Evolutionary conservation across 2,797 vertebrate genomes (phyloP), one percentile per base, ranked within the genome.

Genomic region (Decapterus maruadsi): DNA sequence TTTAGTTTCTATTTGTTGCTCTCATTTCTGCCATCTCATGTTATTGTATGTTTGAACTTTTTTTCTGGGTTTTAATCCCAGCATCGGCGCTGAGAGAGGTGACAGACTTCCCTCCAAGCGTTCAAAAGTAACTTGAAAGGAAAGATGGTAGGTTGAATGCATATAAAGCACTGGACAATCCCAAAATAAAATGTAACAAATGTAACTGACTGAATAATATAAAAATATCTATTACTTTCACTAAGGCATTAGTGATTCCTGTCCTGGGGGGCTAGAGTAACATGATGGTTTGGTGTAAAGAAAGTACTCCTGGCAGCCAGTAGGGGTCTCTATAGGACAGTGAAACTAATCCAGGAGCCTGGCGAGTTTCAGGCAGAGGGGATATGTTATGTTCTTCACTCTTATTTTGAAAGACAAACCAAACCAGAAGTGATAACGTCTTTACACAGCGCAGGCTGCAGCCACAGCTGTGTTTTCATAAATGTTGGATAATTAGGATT

Each of bases 271-370:
- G 38, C 8, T 38, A 8, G 38, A 38, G 38, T 9, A 40, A 40
- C 38, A 20, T 10, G 8, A 42, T 14, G 17, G 10, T 26, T 0
- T 42, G 40, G 2, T 6, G 26, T 1, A 20, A 50, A 19, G 14
- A 45, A 14, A 29, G 8, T 63, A 31, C n/a, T n/a, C 3, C 6
- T 5, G 62, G 7, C 2, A 51, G 29, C 78, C 90, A 83, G 67
- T 81, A 82, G 87, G 61, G 75, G 91, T 82, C 92, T 72, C 84
- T 87, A 11, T n/a, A 78, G 73, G 73, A 75, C 48, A 68, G 19
- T 50, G 1, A 68, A 82, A 77, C 10, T 12, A 11, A 53, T 59
- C 13, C 1, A 19, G 6, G 14, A 10, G 36, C 2, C 2, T 20
- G 16, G 17, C 4, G 13, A 31, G 3, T 4, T 36, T 51, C 10